Evolutionary conservation across 1,140 invertebrate species (phyloP).

Genomic region (Pemphigus obesinymphae): DNA sequence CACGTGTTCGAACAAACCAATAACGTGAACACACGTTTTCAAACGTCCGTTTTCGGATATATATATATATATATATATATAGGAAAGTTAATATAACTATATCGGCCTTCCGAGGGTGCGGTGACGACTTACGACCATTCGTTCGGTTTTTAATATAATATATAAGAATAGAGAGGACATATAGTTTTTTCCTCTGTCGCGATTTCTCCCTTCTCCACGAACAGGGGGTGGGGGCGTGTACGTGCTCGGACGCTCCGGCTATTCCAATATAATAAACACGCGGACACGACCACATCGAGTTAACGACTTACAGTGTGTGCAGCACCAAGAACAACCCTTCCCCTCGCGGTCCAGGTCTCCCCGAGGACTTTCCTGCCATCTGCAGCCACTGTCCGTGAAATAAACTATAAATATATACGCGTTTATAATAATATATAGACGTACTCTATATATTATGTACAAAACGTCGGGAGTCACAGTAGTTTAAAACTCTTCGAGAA

Average conservation of each 20-base stretch:
- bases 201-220: neutral
- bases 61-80: no score
- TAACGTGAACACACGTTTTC: neutral
- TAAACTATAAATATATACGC: neutral
- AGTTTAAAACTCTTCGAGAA: neutral
- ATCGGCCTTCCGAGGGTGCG: neutral
- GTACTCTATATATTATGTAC: neutral
- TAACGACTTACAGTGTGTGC: neutral
- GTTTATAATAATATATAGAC: neutral
- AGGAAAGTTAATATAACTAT: conserved; percentile 2
- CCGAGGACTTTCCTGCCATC: neutral
- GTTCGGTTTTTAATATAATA: conserved; percentile 18
- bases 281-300: conserved; percentile 24
- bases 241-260: conserved; percentile 8
- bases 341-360: neutral
- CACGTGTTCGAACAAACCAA: neutral
- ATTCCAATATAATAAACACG: conserved; percentile 12
- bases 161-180: conserved; percentile 6
- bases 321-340: neutral
- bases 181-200: neutral
- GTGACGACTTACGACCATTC: neutral
- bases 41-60: neutral
- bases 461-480: neutral
- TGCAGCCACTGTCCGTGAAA: conserved; percentile 6
- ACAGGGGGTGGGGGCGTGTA: neutral